Base-by-base conservation (phyloP, 2,888 invertebrate species). In the Nomada hirtipes region DNA sequence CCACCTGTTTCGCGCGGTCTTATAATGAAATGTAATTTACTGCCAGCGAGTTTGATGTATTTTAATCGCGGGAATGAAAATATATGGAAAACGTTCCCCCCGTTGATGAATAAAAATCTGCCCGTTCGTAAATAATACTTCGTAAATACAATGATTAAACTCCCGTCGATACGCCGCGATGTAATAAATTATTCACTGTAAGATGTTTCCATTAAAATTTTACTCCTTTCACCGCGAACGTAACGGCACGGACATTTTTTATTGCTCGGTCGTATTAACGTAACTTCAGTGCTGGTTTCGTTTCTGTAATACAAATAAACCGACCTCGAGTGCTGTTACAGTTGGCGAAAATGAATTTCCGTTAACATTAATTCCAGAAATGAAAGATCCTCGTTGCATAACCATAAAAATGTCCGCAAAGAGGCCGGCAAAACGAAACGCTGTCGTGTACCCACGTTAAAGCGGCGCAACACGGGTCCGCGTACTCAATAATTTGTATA, bases 401-500 rank as follows among this genome's bases (percentile, higher is more conserved):
- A 29, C 29, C 10, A 15, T 7, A 36, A 26, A 76, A 65, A 60
- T 65, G 44, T 76, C 76, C 52, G 26, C n/a, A 11, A 42, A 47
- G 53, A 15, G 18, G 15, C 50, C 2, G 42, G 18, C 2, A 4
- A 57, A 42, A 42, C 0, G 15, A 4, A 2, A 10, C 13, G 50
- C 50, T 36, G 26, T 36, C 26, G 50, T 18, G 29, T 65, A 13
- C 68, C 50, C 68, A 72, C 65, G 63, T 44, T 71, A 68, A n/a
- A 85, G 67, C 79, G 85, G 67, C 76, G 52, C 68, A 67, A 57
- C 85, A 86, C 71, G 63, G 52, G 53, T 61, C 76, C 82, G 53
- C 69, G 29, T 52, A 60, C 36, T 79, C 79, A 79, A 85, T 26
- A 80, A 85, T 87, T 79, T 67, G 76, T 86, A 86, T 61, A 79